A percentile compares a stretch with the other conserved stretches of the same genome.
These are phyloP conservation scores for Dendrocopos noguchii DNA, from an alignment of 2,113 vertebrate genomes.

Conservation along the genomic window DNA sequence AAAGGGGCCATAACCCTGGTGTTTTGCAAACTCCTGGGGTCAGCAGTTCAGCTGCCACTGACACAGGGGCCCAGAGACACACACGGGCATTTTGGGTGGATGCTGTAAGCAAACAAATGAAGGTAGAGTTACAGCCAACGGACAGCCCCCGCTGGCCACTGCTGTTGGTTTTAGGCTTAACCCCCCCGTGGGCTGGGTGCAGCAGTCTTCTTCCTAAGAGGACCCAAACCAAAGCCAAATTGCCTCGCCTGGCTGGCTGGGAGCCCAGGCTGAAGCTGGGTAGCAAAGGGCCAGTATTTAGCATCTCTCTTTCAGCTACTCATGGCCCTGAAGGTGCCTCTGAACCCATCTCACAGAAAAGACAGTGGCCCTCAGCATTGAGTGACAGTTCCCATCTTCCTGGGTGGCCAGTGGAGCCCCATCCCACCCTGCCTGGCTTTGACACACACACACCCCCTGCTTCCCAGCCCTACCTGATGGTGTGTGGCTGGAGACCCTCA, in stretches of 20 bases:
- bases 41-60: slow-evolving; percentile 74
- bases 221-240: background rate
- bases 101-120: slow-evolving; percentile 68
- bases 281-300: background rate
- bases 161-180: slow-evolving; percentile 46
- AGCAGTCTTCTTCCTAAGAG: background rate
- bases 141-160: background rate
- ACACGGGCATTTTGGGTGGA: slow-evolving; percentile 70
- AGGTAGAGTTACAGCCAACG: slow-evolving; percentile 44
- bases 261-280: background rate
- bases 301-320: background rate
- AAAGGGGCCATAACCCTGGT: slow-evolving; percentile 57
- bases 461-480: background rate
- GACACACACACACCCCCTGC: background rate
- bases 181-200: accelerated
- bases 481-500: background rate
- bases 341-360: background rate
- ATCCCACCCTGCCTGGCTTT: background rate
- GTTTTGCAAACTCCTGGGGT: slow-evolving; percentile 77
- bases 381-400: slow-evolving; percentile 4
- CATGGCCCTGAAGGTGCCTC: background rate
- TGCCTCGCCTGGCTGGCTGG: background rate
- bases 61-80: slow-evolving; percentile 65
- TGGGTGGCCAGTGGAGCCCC: slow-evolving; percentile 29
- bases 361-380: background rate